Conservation (phyloP, 2,888 invertebrate species). For the Euplagia quadripunctaria region DNA sequence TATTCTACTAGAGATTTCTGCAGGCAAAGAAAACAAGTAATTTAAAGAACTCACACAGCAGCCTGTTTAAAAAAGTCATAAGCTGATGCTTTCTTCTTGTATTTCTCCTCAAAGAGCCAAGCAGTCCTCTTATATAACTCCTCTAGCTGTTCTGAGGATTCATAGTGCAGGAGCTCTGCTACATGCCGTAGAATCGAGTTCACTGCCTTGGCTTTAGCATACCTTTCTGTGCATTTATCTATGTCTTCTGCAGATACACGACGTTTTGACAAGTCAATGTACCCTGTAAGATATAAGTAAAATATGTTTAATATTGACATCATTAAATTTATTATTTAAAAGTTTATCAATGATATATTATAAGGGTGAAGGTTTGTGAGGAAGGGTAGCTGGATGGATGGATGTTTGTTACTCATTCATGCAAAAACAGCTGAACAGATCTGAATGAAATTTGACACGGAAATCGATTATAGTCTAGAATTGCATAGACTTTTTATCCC, state of each 20-base stretch:
- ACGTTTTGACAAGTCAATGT: conserved; percentile 99
- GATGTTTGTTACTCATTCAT: too few relatives aligned
- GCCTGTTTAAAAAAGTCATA: conserved; percentile 99
- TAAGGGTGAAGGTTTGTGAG: too few relatives aligned
- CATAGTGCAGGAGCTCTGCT: conserved; percentile 97
- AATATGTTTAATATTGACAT: not conserved
- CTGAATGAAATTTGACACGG: too few relatives aligned
- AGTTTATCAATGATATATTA: too few relatives aligned
- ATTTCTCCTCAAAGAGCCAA: conserved; percentile 99
- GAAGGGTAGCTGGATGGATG: too few relatives aligned
- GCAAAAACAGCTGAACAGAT: too few relatives aligned
- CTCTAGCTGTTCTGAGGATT: conserved; percentile 96
- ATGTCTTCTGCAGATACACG: conserved; percentile 99
- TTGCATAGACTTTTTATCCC: too few relatives aligned
- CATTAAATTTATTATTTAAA: too few relatives aligned
- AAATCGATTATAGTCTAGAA: too few relatives aligned
- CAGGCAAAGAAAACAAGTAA: not conserved
- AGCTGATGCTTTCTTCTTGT: conserved; percentile 97
- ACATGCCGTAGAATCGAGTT: conserved; percentile 99
- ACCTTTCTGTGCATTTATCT: conserved; percentile 99
- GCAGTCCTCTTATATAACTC: conserved; percentile 98
- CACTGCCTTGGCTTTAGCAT: conserved; percentile 99
- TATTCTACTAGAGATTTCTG: too few relatives aligned
- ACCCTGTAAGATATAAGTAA: conserved; percentile 88
- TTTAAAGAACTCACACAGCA: conserved; percentile 91